phyloP scores from a whole-genome alignment of 2,113 vertebrate species.

The Salvelinus namaycush region DNA sequence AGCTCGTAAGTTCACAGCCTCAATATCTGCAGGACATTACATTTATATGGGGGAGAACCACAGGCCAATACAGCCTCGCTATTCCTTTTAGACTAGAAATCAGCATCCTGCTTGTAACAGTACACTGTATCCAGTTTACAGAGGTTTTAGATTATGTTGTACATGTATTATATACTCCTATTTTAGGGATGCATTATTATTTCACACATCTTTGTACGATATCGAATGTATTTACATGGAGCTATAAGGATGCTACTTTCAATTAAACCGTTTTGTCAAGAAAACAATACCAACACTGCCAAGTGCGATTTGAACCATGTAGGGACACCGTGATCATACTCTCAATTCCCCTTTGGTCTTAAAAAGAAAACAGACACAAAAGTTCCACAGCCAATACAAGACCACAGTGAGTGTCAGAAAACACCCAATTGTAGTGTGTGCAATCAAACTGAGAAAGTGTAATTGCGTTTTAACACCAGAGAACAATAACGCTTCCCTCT shows the following conservation, averaged over 20 bases:
- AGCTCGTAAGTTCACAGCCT: slow-evolving; percentile 36
- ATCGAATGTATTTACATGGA: neutral
- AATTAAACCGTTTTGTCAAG: neutral
- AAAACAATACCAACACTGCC: neutral
- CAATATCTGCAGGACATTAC: slow-evolving; percentile 40
- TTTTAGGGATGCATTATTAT: neutral
- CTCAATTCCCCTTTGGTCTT: neutral
- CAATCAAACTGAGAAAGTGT: slow-evolving; percentile 65
- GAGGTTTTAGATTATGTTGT: neutral
- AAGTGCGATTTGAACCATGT: neutral
- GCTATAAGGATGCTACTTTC: neutral
- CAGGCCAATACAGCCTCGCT: neutral
- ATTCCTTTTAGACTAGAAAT: neutral
- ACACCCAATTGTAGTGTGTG: slow-evolving; percentile 19
- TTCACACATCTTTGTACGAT: neutral
- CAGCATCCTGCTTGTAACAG: neutral
- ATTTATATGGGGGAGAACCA: slow-evolving; percentile 26
- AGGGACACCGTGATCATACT: neutral
- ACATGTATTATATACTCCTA: neutral
- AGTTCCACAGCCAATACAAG: neutral
- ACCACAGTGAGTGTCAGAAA: neutral
- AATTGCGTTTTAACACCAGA: slow-evolving; percentile 75
- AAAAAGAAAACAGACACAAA: neutral
- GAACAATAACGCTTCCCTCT: slow-evolving; percentile 71
- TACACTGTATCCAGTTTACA: no score